phyloP scores from a whole-genome alignment of 2,888 invertebrate species.

The Rotaria sp. region DNA sequence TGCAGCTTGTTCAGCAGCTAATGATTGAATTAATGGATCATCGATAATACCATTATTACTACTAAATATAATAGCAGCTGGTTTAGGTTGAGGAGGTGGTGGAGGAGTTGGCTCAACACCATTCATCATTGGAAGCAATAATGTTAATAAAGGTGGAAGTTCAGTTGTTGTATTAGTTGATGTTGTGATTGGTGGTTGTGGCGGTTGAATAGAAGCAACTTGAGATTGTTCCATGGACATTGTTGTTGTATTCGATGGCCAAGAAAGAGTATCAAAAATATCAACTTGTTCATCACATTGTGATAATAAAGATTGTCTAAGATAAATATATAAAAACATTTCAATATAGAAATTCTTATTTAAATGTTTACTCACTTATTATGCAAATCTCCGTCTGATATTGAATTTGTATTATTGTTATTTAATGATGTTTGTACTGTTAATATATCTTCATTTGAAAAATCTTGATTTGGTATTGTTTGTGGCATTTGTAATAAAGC shows the following conservation, averaged over 20 bases:
- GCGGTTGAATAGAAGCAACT: not conserved
- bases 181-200: not conserved
- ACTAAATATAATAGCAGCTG: not conserved
- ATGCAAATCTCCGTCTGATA: not conserved
- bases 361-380: not conserved
- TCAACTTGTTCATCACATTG: not conserved
- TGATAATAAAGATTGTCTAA: not conserved
- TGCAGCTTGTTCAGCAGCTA: constrained; percentile 24
- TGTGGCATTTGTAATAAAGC: not conserved
- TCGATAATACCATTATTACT: constrained; percentile 14
- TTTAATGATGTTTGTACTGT: not conserved
- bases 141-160: not conserved
- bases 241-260: not conserved
- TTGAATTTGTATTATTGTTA: not conserved
- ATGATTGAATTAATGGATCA: constrained; percentile 23
- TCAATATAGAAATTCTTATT: not conserved
- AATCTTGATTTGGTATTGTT: not conserved
- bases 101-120: not conserved
- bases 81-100: not conserved
- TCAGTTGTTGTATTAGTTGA: not conserved
- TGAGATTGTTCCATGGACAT: not conserved
- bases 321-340: not conserved
- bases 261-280: not conserved
- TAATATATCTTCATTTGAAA: not conserved
- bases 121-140: not conserved